Conservation (phyloP, 2,797 vertebrate genomes). For the Lithobates pipiens region DNA sequence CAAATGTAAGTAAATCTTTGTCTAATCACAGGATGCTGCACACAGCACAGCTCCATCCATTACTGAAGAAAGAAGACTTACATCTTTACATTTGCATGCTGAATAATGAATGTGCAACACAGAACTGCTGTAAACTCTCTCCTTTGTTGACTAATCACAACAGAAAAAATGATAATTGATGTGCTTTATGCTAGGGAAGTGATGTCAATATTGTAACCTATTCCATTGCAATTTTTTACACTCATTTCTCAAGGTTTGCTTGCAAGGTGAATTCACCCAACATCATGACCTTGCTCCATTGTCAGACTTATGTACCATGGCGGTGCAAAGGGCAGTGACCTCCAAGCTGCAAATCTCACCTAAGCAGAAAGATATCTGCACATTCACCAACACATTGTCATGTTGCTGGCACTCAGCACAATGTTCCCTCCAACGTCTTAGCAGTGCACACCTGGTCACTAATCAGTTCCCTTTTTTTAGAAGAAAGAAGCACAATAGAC, state of each 20-base stretch:
- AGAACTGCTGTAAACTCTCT: background rate
- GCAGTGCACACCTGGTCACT: too few relatives aligned
- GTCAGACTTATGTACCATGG: background rate
- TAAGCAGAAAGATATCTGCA: background rate
- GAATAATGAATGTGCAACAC: background rate
- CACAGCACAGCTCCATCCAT: background rate
- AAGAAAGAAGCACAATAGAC: too few relatives aligned
- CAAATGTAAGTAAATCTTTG: slow-evolving; percentile 71
- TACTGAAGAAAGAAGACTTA: background rate
- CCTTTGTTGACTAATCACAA: background rate
- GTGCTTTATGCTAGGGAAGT: background rate
- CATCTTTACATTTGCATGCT: background rate
- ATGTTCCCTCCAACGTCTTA: too few relatives aligned
- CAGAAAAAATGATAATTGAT: background rate
- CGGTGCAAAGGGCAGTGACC: background rate
- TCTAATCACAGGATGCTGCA: background rate
- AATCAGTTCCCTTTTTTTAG: too few relatives aligned
- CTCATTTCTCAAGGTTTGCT: background rate
- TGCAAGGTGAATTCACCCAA: background rate
- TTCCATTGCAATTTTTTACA: background rate
- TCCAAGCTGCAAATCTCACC: background rate
- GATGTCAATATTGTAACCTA: background rate
- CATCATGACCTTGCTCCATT: slow-evolving; percentile 19
- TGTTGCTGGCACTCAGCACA: too few relatives aligned
- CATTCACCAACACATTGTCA: background rate